Conservation (phyloP, 2,797 vertebrate species). For the Schizopygopsis pylzovi region DNA sequence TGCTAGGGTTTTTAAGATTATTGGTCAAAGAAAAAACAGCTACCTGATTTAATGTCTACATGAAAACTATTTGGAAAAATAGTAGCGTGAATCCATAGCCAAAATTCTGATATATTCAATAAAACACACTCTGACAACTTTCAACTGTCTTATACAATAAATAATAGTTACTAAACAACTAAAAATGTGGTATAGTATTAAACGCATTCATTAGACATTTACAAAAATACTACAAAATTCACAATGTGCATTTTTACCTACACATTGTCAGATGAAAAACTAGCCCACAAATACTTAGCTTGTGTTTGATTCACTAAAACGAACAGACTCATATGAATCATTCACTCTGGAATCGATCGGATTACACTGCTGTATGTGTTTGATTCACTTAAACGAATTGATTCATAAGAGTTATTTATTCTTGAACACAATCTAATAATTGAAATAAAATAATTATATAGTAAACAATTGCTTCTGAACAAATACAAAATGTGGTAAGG, state of each 20-base stretch:
- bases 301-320: not conserved
- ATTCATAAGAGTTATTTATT: not conserved
- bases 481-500: not conserved
- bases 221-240: not conserved
- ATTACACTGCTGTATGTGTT: not conserved
- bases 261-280: not conserved
- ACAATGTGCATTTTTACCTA: too few relatives aligned
- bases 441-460: not conserved
- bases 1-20: not conserved
- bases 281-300: not conserved
- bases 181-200: not conserved
- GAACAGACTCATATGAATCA: not conserved
- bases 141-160: not conserved
- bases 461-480: not conserved
- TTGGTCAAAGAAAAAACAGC: not conserved
- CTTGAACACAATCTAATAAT: not conserved
- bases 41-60: not conserved
- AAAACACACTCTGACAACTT: not conserved
- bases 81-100: not conserved
- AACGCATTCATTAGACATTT: not conserved
- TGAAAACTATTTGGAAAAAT: not conserved
- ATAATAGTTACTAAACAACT: not conserved
- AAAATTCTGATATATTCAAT: not conserved
- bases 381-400: not conserved
- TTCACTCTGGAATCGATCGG: not conserved